These are phyloP conservation scores for Gnatocerus cornutus DNA, from an alignment of 2,888 invertebrate species.

Conservation along the genomic window DNA sequence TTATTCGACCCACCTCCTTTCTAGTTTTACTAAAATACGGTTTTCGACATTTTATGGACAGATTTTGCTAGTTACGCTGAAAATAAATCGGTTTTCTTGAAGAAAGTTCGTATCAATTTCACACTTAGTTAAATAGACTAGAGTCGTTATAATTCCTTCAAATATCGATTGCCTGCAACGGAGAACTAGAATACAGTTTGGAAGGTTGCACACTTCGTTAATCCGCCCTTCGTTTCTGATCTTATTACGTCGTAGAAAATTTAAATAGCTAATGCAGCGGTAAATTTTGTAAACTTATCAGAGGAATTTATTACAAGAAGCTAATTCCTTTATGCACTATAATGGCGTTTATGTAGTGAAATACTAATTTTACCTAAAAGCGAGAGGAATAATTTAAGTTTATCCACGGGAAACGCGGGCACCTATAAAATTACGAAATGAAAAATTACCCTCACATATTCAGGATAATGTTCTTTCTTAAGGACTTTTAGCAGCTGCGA, in stretches of 20 bases:
- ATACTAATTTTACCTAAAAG: conserved; percentile 46
- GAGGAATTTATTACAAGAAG: conserved; percentile 34
- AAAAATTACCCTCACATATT: conserved; percentile 49
- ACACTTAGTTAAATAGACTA: too few relatives aligned
- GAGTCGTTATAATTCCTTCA: too few relatives aligned
- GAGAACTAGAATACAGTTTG: too few relatives aligned
- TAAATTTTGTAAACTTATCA: conserved; percentile 43
- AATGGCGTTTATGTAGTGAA: conserved; percentile 46
- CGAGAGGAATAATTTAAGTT: conserved; percentile 46
- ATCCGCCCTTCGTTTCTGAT: conserved; percentile 4
- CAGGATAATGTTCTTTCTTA: conserved; percentile 51
- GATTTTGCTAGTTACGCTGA: background rate
- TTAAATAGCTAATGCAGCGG: conserved; percentile 35
- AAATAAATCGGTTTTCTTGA: background rate
- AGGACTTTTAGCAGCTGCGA: conserved; percentile 51
- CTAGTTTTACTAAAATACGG: conserved; percentile 18
- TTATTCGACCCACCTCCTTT: conserved; percentile 3
- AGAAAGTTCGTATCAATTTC: background rate
- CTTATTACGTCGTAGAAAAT: conserved; percentile 4
- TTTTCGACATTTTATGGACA: background rate
- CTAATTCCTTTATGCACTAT: conserved; percentile 42
- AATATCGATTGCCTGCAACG: too few relatives aligned
- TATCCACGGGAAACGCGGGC: conserved; percentile 32
- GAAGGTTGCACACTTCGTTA: too few relatives aligned
- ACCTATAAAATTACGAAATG: conserved; percentile 48